A percentile compares a stretch with the other conserved stretches of the same genome.
These are phyloP conservation scores for Oscheius sp. DNA, from an alignment of 2,888 invertebrate genomes.

Conservation along the genomic window DNA sequence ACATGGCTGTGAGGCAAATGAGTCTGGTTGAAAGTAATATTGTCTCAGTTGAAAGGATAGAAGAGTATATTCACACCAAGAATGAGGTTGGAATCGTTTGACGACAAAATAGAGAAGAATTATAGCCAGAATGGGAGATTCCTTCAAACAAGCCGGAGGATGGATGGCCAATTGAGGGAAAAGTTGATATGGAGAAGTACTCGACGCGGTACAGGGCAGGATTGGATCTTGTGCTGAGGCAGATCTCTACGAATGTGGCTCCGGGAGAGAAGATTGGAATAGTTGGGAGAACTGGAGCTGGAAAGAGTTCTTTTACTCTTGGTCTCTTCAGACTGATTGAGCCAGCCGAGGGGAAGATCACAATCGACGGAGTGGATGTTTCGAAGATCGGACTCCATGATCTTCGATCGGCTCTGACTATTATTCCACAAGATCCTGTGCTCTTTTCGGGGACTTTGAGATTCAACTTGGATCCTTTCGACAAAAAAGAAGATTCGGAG, in stretches of 20 bases:
- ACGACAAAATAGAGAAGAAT: not conserved
- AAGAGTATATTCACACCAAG: constrained; percentile 75
- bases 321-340: constrained; percentile 90
- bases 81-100: constrained; percentile 34
- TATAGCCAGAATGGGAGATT: constrained; percentile 47
- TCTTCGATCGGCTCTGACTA: constrained; percentile 83
- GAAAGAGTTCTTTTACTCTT: constrained; percentile 79
- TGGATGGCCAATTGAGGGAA: constrained; percentile 48
- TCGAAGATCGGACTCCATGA: constrained; percentile 84
- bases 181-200: constrained; percentile 44
- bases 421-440: constrained; percentile 75
- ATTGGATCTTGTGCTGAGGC: constrained; percentile 82
- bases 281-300: constrained; percentile 70
- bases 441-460: constrained; percentile 66
- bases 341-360: constrained; percentile 79
- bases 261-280: constrained; percentile 79
- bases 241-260: constrained; percentile 78
- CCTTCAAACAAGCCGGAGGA: constrained; percentile 35
- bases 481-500: constrained; percentile 49
- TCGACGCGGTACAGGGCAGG: constrained; percentile 60
- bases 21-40: constrained; percentile 93
- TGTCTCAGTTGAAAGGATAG: constrained; percentile 93
- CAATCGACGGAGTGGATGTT: constrained; percentile 85
- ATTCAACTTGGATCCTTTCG: constrained; percentile 68
- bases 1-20: constrained; percentile 65